Conservation (phyloP, 2,113 vertebrate genomes). For the Odontophorus gujanensis region DNA sequence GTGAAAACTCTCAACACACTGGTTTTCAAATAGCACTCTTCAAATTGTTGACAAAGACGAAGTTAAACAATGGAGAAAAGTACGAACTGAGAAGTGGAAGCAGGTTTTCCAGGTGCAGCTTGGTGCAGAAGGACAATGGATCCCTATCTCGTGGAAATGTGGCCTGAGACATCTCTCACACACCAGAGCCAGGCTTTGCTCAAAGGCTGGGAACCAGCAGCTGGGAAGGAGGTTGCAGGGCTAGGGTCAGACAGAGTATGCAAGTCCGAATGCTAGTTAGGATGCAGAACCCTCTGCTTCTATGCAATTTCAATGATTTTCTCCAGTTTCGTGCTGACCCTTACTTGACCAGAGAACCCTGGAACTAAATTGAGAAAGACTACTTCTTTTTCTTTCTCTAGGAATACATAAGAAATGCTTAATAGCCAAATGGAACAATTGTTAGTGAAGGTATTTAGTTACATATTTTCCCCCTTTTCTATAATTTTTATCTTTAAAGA, state of each 20-base stretch:
- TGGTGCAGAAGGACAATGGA: background rate
- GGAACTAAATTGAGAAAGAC: background rate
- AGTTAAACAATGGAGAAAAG: background rate
- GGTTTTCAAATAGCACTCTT: background rate
- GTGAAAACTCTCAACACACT: background rate
- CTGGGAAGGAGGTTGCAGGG: rapidly evolving
- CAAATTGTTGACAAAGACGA: background rate
- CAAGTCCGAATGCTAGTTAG: background rate
- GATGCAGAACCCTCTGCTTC: background rate
- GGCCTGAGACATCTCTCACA: background rate
- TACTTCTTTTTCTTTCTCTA: background rate
- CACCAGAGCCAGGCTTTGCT: too few relatives aligned
- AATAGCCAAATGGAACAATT: background rate
- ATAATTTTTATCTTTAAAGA: background rate
- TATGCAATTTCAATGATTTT: background rate
- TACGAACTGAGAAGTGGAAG: background rate
- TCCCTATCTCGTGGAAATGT: background rate
- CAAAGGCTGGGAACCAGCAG: background rate
- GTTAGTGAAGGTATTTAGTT: background rate
- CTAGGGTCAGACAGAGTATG: background rate
- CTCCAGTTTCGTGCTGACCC: background rate
- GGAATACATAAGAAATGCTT: background rate
- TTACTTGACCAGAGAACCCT: background rate
- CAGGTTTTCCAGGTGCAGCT: background rate
- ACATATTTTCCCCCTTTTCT: background rate